These are phyloP conservation scores for Cantharis flavilabris DNA, from an alignment of 2,888 invertebrate genomes.

Conservation along the genomic window DNA sequence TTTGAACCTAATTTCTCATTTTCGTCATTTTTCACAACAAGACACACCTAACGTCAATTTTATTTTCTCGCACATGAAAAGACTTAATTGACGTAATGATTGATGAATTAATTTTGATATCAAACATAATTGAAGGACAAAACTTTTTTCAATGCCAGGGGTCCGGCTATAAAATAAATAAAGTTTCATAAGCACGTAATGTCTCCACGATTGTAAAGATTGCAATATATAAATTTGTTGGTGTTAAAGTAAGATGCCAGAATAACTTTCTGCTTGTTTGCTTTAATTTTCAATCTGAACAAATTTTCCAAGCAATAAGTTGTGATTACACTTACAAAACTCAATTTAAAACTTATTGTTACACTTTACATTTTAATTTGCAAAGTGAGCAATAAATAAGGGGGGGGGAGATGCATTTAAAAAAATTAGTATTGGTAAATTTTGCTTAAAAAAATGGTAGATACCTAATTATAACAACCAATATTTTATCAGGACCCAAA, in stretches of 20 bases:
- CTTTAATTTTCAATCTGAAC: constrained; percentile 7
- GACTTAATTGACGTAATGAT: not conserved
- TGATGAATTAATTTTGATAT: not conserved
- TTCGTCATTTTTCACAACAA: not conserved
- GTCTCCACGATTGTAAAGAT: not conserved
- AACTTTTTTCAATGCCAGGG: not conserved
- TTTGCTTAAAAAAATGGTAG: constrained; percentile 13
- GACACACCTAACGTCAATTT: not conserved
- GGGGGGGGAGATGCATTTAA: not conserved
- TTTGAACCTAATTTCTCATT: not conserved
- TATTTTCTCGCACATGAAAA: not conserved
- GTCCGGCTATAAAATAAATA: not conserved
- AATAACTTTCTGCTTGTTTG: constrained; percentile 4
- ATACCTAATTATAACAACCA: constrained; percentile 26
- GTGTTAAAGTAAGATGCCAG: not conserved
- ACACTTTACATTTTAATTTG: not conserved
- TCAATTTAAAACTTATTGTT: constrained; percentile 1
- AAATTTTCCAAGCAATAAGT: constrained; percentile 1
- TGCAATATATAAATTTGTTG: not conserved
- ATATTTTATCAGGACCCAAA: constrained; percentile 21
- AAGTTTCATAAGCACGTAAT: not conserved
- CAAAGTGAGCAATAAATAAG: not conserved
- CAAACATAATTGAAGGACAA: not conserved
- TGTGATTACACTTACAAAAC: constrained; percentile 1
- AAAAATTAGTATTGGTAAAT: not conserved